A percentile compares a stretch with the other conserved stretches of the same genome.
Evolutionary conservation across 2,113 vertebrate species (phyloP).

Genomic region (Stegostoma tigrinum): DNA sequence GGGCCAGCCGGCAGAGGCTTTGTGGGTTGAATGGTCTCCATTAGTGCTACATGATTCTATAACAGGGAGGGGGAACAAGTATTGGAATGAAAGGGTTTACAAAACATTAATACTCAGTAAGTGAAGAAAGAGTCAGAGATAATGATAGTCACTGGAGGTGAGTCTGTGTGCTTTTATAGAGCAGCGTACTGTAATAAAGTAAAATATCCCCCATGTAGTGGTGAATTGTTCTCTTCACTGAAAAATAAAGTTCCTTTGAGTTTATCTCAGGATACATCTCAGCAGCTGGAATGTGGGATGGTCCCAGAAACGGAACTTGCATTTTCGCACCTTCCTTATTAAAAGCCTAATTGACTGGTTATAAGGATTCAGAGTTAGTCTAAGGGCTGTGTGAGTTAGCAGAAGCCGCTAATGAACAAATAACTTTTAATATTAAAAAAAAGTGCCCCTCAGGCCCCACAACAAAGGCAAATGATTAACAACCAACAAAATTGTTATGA

Average conservation of each 20-base stretch:
- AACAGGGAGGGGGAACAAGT: background rate
- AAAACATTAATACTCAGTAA: background rate
- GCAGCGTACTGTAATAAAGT: background rate
- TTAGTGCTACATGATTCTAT: background rate
- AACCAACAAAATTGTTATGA: background rate
- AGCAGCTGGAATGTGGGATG: background rate
- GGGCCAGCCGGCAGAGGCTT: no score
- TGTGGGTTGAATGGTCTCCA: background rate
- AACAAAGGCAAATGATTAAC: slow-evolving; percentile 18
- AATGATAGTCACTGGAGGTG: background rate
- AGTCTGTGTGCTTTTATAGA: background rate
- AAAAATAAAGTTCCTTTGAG: background rate
- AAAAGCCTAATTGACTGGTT: background rate
- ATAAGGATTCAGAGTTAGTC: background rate
- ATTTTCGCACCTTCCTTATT: background rate
- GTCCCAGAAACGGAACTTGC: background rate
- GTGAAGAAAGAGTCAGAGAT: background rate
- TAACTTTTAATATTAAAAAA: background rate
- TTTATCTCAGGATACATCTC: background rate
- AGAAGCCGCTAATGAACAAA: background rate
- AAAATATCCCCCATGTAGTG: background rate
- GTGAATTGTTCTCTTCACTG: background rate
- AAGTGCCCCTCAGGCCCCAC: background rate
- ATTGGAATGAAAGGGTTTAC: no score
- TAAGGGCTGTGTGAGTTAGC: background rate